Evolutionary conservation across 35 echinoderm and acorn worm genomes (phyloP), one percentile per base, ranked within the genome.

Genomic region (Anneissia japonica): DNA sequence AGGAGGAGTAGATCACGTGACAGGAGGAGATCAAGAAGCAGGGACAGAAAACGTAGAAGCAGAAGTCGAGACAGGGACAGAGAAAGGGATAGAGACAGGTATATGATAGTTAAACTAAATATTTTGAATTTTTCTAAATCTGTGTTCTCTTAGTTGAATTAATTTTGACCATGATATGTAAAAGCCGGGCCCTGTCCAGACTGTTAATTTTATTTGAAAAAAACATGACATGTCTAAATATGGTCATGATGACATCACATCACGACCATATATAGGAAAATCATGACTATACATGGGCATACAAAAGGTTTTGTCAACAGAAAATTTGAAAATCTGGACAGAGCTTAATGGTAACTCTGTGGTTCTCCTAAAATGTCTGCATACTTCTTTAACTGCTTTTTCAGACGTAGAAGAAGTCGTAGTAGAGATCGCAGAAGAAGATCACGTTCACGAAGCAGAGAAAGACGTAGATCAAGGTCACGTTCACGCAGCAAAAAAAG

Each of bases 61-160:
- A 78, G 82, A 74, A 75, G 86, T 16, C 85, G 92, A 36, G 91
- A 96, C 40, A 88, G 81, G 75, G 88, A 93, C 74, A 77, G 82
- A 43, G 91, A 97, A 46, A 86, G 84, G 76, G 45, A 86, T 0
- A 85, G 73, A 39, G 84, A 87, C 28, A 90, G 83, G 17, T n/a
- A n/a, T n/a, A n/a, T n/a, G n/a, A n/a, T n/a, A n/a, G n/a, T n/a
- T n/a, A n/a, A n/a, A n/a, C n/a, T n/a, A n/a, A n/a, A n/a, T n/a
- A n/a, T n/a, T n/a, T n/a, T n/a, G n/a, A n/a, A n/a, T n/a, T n/a
- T n/a, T n/a, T n/a, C n/a, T n/a, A n/a, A n/a, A n/a, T n/a, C n/a
- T n/a, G n/a, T n/a, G n/a, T n/a, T n/a, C n/a, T n/a, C n/a, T n/a
- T n/a, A n/a, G n/a, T n/a, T n/a, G n/a, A n/a, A n/a, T n/a, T n/a